Percentiles rank a stretch among this genome's conserved stretches.
Conservation (phyloP, 2,888 invertebrate species). For the Cecidostiba fungosa region DNA sequence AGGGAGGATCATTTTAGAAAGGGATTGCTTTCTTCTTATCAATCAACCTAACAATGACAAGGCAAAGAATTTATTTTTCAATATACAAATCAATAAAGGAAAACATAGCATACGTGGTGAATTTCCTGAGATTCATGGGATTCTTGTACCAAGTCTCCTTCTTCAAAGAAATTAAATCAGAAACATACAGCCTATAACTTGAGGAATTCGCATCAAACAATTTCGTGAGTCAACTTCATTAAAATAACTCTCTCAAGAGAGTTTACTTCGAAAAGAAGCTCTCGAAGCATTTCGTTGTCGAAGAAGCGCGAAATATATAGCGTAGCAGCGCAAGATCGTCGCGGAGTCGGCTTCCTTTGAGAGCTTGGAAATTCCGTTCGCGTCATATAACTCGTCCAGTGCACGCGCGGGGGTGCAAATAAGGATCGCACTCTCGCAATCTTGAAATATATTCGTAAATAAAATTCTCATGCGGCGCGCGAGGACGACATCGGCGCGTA, state of each 20-base stretch:
- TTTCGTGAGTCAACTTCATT: slow-evolving; percentile 50
- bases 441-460: slow-evolving; percentile 71
- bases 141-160: not conserved
- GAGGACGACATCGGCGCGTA: slow-evolving; percentile 68
- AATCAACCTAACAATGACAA: too few species aligned
- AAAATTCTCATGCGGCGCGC: slow-evolving; percentile 69
- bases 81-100: too few species aligned
- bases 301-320: slow-evolving; percentile 34
- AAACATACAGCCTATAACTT: not conserved
- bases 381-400: slow-evolving; percentile 61
- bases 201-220: slow-evolving; percentile 11
- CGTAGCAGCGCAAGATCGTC: not conserved
- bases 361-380: slow-evolving; percentile 53
- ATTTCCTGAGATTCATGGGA: too few species aligned
- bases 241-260: slow-evolving; percentile 46
- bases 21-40: too few species aligned
- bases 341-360: slow-evolving; percentile 53
- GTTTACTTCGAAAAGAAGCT: slow-evolving; percentile 12
- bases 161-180: slow-evolving; percentile 1
- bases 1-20: not conserved
- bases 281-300: not conserved
- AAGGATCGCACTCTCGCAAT: slow-evolving; percentile 60
- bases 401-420: slow-evolving; percentile 37
- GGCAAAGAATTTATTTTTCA: too few species aligned
- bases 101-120: too few species aligned